Percentiles rank a stretch among this genome's conserved stretches.
Evolutionary conservation across 2,797 vertebrate genomes (phyloP).

Genomic region (Peromyscus attwateri): DNA sequence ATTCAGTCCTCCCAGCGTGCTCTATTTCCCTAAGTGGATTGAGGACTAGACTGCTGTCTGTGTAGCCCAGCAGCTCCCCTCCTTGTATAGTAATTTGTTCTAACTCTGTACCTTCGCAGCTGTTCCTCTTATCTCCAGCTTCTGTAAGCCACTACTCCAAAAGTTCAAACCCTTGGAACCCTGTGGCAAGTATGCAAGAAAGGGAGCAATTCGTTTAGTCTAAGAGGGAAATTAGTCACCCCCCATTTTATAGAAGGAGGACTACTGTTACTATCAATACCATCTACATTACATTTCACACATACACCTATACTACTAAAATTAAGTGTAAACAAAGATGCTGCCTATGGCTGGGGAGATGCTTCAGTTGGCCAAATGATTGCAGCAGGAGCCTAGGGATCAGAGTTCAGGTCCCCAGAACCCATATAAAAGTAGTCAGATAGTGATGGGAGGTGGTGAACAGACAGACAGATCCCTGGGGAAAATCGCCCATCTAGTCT

Average conservation of each 20-base stretch:
- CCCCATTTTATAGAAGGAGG: neutral
- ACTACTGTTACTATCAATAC: neutral
- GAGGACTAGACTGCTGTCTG: too few relatives aligned
- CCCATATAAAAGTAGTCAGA: neutral
- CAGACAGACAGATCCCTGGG: too few relatives aligned
- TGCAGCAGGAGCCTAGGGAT: too few relatives aligned
- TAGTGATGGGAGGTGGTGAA: neutral
- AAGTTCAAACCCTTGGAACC: neutral
- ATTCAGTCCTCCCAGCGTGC: neutral
- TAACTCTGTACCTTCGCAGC: neutral
- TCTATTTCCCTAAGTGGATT: neutral
- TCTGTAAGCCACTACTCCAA: neutral
- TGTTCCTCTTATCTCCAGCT: neutral
- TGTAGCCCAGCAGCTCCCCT: neutral
- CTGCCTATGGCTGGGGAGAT: neutral
- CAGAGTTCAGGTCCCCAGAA: neutral
- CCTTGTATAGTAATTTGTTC: neutral
- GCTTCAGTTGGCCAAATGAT: neutral
- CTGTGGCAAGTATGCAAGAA: neutral
- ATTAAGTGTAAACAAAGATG: conserved; percentile 2
- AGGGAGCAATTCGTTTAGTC: neutral
- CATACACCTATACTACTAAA: neutral
- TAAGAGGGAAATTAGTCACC: neutral
- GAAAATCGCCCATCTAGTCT: neutral
- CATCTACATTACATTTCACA: neutral